Base-by-base conservation (phyloP, 2,888 invertebrate genomes). In the Dichetophora obliterata region DNA sequence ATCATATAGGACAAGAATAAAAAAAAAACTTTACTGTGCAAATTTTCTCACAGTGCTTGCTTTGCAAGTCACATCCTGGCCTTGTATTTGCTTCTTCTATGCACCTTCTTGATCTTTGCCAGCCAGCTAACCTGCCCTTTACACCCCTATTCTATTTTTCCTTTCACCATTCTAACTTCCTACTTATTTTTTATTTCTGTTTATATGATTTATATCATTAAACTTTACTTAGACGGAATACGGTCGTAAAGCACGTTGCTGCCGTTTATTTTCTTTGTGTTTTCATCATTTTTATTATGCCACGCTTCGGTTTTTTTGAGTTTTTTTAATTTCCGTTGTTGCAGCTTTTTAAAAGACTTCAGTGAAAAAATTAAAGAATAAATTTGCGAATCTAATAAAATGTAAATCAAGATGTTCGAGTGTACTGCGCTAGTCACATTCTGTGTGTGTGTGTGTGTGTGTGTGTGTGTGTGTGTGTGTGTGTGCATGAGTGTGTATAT, bases 351-450 rank as follows among this genome's bases (percentile, higher is more conserved):
- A 22, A 9, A 0, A 27, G 57, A 4, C 11, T 22, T 11, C 19
- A 9, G 34, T 54, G 52, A 77, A 79, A 75, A 77, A n/a, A 75
- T 75, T 66, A 70, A 75, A 66, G 75, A 76, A 78, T 79, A 79
- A 78, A 79, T 79, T 79, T 77, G 78, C 75, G 73, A 75, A 70
- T 79, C 76, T 79, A 77, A 79, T 79, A 79, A 79, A 77, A 79
- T 79, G 76, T 76, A 79, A 79, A 77, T 77, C 79, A 79, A 79
- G 76, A 79, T 79, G 73, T 77, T 77, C 54, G n/a, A 59, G 43
- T 66, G 34, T 59, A 24, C 22, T 61, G 73, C 31, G 0, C 19
- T 24, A 19, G 19, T 54, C 57, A 54, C 6, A 9, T 52, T 50
- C 34, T 63, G 54, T 16, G 50, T n/a, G 22, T 5, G 69, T 5